A percentile compares a stretch with the other conserved stretches of the same genome.
phyloP scores from a whole-genome alignment of 2,797 vertebrate species.

The Sebastes ruberrimus region DNA sequence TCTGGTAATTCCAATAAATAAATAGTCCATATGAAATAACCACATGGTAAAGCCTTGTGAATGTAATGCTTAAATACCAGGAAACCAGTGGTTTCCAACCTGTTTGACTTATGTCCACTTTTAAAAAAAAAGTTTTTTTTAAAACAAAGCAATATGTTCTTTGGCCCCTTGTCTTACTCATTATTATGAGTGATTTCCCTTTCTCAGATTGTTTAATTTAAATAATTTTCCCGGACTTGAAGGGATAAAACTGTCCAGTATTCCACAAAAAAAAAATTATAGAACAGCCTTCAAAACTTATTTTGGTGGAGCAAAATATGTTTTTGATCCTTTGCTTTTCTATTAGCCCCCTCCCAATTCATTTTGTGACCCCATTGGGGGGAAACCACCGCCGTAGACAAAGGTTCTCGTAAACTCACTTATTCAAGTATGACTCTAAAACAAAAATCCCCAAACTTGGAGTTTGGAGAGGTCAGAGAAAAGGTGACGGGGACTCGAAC shows the following conservation, averaged over 20 bases:
- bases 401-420: not conserved
- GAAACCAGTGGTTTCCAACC: not conserved
- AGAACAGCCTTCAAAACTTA: not conserved
- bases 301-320: not conserved
- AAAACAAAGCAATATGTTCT: not conserved
- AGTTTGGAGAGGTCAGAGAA: not conserved
- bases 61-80: not conserved
- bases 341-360: not conserved
- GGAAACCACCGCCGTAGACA: not conserved
- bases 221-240: not conserved
- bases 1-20: too few species aligned
- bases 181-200: not conserved
- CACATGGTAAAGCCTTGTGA: too few species aligned
- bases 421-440: not conserved
- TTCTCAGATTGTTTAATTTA: not conserved
- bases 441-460: not conserved
- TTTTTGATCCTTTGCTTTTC: not conserved
- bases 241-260: not conserved
- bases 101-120: not conserved
- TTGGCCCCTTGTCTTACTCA: too few species aligned
- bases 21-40: too few species aligned
- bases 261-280: not conserved
- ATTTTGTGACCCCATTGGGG: not conserved
- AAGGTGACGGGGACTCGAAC: conserved; percentile 31
- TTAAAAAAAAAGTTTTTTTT: too few species aligned